Conservation (phyloP, 2,113 vertebrate genomes). For the Argyrosomus japonicus region DNA sequence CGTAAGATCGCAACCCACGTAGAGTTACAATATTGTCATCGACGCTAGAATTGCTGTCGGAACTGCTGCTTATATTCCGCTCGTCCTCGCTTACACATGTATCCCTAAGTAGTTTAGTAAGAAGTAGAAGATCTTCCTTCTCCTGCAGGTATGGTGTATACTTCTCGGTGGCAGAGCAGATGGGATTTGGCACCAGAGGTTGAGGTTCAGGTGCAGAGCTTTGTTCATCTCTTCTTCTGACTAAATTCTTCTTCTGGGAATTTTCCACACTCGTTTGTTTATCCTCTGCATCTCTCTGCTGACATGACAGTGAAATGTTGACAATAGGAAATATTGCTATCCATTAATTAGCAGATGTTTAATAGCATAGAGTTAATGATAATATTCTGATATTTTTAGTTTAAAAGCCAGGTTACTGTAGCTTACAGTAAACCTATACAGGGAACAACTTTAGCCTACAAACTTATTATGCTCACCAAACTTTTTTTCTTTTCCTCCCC, state of each 20-base stretch:
- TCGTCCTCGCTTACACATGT: conserved; percentile 43
- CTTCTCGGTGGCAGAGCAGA: background rate
- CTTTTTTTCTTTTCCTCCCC: background rate
- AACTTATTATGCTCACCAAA: conserved; percentile 22
- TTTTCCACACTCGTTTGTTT: conserved; percentile 17
- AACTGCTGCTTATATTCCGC: background rate
- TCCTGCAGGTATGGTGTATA: background rate
- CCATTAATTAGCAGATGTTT: background rate
- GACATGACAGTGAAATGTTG: conserved; percentile 1
- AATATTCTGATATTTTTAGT: background rate
- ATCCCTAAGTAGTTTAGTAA: background rate
- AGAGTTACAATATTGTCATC: conserved; percentile 11
- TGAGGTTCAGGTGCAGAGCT: background rate
- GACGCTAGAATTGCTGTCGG: background rate
- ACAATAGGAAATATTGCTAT: background rate
- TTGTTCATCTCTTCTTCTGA: background rate
- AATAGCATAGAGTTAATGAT: background rate
- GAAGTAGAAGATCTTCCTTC: background rate
- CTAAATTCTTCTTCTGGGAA: conserved; percentile 15
- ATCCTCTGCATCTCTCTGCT: conserved; percentile 20
- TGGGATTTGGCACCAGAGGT: background rate
- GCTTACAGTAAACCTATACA: background rate
- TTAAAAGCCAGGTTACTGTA: background rate
- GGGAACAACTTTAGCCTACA: background rate
- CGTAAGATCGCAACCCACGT: conserved; percentile 11